Base-by-base conservation (phyloP, 2,888 invertebrate species). In the Biston betularia region DNA sequence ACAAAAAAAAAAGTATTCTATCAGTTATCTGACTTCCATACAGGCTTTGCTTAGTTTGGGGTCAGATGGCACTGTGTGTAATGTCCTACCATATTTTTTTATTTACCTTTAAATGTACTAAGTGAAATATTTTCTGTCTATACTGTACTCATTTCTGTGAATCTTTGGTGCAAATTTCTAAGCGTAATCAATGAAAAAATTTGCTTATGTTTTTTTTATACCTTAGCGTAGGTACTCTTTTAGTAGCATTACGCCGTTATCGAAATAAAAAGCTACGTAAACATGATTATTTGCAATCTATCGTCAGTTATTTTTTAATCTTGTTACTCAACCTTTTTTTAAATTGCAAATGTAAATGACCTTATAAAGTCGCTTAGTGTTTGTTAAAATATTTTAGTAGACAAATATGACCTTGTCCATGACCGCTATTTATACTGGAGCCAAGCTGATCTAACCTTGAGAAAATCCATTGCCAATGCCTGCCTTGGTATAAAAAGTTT, bases 391-490 rank as follows among this genome's bases (percentile, higher is more conserved):
- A 24, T 58, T 49, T 33, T 9, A 49, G 38, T 49, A 49, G 48
- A 33, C 35, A 15, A 48, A 24, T 40, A 4, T 44, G 38, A 57
- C 57, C 58, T 15, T 49, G 58, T 12, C 58, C 58, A 9, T 58
- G 49, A 33, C 58, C 58, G 58, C 49, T 24, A 58, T 58, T 49
- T 49, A 8, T 48, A n/a, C 49, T 42, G 15, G 9, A 58, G 24
- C 24, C 24, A 49, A 49, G 33, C n/a, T 33, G 24, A 33, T n/a
- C 10, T 11, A 10, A 58, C 58, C 58, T 58, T 49, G 24, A 9
- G 6, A 35, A 42, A 14, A 24, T 57, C n/a, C 58, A 58, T 33
- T 58, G 58, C 58, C 58, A 58, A 57, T 48, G 57, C 9, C 46
- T 46, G 35, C n/a, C 15, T 24, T 33, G 33, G 9, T 38, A 7